Base-by-base conservation (phyloP, 1,140 invertebrate species). In the Elysia chlorotica region DNA sequence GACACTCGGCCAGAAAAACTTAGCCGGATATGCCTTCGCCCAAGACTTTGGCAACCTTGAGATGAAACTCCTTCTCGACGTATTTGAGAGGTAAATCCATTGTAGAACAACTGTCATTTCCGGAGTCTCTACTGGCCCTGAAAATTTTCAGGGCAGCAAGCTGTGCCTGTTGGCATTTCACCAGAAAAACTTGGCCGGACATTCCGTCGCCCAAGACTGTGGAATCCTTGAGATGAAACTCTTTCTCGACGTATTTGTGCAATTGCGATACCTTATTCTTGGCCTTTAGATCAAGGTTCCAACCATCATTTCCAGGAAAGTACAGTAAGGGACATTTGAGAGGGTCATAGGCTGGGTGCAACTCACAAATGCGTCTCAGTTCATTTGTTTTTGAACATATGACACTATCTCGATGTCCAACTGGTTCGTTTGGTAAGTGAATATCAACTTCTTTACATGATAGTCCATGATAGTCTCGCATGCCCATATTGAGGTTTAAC, bases 1-100 rank as follows among this genome's bases (percentile, higher is more conserved):
- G 89, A 90, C 31, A 90, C 86, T 30, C 88, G 89, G 23, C 89
- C 86, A 66, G 89, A 90, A 1, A 88, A 71, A 71, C 82, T 79
- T 28, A 87, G 87, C 41, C 81, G 77, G 19, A 89, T 89, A 82
- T 83, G 87, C 31, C 77, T 66, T 14, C 87, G 78, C 5, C 90
- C 89, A 78, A 90, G 4, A 84, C 77, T 83, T 89, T 88, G 0
- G 87, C 85, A 82, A 90, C 88, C 78, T 89, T n/a, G n/a, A 48
- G 10, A 48, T n/a, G n/a, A 48, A 10, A 14, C n/a, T 48, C 41
- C n/a, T n/a, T n/a, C n/a, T n/a, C n/a, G n/a, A n/a, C n/a, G n/a
- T n/a, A n/a, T n/a, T n/a, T n/a, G n/a, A n/a, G n/a, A n/a, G n/a
- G n/a, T n/a, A n/a, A n/a, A n/a, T n/a, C n/a, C n/a, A n/a, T n/a